Percentiles rank a stretch among this genome's conserved stretches.
phyloP scores from a whole-genome alignment of 1,140 invertebrate species.

The Saxidomus purpurata region DNA sequence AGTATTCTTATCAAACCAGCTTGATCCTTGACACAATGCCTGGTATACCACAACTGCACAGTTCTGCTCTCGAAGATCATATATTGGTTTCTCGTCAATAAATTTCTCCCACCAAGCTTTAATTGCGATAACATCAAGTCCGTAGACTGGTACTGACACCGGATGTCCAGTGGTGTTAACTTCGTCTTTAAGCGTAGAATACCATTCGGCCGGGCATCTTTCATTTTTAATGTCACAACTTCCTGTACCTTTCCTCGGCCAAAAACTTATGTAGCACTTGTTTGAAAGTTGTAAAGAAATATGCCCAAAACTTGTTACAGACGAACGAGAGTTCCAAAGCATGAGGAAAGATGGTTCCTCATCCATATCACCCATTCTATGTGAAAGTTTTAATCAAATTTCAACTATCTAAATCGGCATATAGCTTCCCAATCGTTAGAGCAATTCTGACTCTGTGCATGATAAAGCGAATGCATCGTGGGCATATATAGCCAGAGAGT shows the following conservation, averaged over 20 bases:
- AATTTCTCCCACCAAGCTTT: not conserved
- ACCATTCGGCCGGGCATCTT: not conserved
- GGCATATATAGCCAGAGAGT: too few species aligned
- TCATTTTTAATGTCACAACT: not conserved
- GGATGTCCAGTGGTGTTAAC: not conserved
- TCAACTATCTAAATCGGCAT: too few species aligned
- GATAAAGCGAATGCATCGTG: too few species aligned
- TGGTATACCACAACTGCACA: too few species aligned
- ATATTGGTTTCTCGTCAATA: not conserved
- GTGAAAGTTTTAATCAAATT: too few species aligned
- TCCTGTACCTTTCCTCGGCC: not conserved
- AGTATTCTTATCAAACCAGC: too few species aligned
- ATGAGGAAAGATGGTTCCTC: not conserved
- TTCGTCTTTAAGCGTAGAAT: not conserved
- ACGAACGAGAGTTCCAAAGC: not conserved
- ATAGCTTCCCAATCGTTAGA: too few species aligned
- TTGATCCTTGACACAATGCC: too few species aligned
- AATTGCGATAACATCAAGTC: not conserved
- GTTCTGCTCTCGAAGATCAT: not conserved
- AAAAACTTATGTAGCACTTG: not conserved
- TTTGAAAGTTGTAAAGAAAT: not conserved
- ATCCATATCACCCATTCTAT: too few species aligned
- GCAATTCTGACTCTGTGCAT: too few species aligned
- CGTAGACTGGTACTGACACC: not conserved
- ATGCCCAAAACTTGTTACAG: not conserved